Base-by-base conservation (phyloP, 1,140 invertebrate species). In the Trissolcus basalis region DNA sequence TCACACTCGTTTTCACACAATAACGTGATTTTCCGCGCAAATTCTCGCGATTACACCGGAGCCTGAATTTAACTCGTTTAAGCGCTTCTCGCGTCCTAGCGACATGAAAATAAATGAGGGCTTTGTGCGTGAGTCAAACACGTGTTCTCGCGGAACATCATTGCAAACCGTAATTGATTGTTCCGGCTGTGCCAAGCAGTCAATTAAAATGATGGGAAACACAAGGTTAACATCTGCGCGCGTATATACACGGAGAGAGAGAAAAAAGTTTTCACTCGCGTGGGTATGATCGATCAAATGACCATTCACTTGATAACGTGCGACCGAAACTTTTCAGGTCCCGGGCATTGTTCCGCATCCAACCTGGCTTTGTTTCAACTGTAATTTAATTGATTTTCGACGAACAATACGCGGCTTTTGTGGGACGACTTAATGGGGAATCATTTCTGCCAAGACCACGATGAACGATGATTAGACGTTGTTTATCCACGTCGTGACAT, bases 181-280 rank as follows among this genome's bases (percentile, higher is more conserved):
- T 69, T 75, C 64, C 64, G 64, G 50, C 59, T 51, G 64, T 39
- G 54, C 58, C 72, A 39, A 48, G 59, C 59, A 58, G 64, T 69
- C 64, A 64, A 75, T 69, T 75, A 75, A 69, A 59, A 69, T 75
- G 72, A 69, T 75, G 54, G 48, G 72, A 75, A 69, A 75, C 59
- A 64, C 64, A 56, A 74, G 71, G 58, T 10, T 33, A 61, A 63
- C 63, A 68, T 67, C 63, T 68, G 71, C 53, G 59, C 41, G 32
- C 56, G 11, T n/a, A n/a, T n/a, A n/a, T n/a, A n/a, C n/a, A n/a
- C n/a, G n/a, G n/a, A n/a, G n/a, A n/a, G n/a, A 45, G 47, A 33
- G 60, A 73, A 67, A 67, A 60, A 65, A 73, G 27, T 63, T 64
- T 27, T 10, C 0, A n/a, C n/a, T n/a, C 48, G 64, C 58, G 64